These are phyloP conservation scores for Drosophila carrolli DNA, from an alignment of 1,140 invertebrate species.

Conservation along the genomic window DNA sequence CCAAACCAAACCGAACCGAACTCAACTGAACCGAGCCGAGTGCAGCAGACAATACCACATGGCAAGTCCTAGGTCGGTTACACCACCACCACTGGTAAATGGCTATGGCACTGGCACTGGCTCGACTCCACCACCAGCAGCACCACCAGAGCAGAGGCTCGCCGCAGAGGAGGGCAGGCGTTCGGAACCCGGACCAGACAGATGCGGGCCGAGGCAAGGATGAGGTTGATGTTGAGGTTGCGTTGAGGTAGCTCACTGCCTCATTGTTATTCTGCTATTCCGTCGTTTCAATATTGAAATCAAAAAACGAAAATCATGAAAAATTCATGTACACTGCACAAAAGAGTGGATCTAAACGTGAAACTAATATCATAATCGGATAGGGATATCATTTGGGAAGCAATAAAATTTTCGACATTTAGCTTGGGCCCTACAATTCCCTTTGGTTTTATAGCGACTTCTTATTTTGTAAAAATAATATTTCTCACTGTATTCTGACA, in stretches of 20 bases:
- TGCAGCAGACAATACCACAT: constrained; percentile 77
- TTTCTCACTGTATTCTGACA: too few relatives aligned
- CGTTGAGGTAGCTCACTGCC: constrained; percentile 27
- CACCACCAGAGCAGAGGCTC: constrained; percentile 12
- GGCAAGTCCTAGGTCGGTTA: constrained; percentile 84
- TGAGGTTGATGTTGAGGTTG: constrained; percentile 18
- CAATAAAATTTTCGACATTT: too few relatives aligned
- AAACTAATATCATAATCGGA: background rate
- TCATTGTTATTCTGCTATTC: constrained; percentile 26
- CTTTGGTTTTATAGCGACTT: too few relatives aligned
- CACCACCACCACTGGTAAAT: constrained; percentile 41
- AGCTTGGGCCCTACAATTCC: too few relatives aligned
- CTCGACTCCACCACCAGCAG: constrained; percentile 22
- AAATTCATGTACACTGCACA: constrained; percentile 20
- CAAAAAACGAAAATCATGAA: constrained; percentile 63
- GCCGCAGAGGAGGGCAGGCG: constrained; percentile 12
- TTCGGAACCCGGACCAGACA: constrained; percentile 30
- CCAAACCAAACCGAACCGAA: constrained; percentile 18
- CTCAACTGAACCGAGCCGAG: constrained; percentile 21
- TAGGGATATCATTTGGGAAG: too few relatives aligned
- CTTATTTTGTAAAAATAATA: too few relatives aligned
- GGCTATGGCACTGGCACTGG: constrained; percentile 15
- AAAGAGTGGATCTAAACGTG: background rate
- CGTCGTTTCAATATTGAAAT: constrained; percentile 67
- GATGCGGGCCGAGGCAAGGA: constrained; percentile 31